These are phyloP conservation scores for Hystrix cristata DNA, from an alignment of 2,113 vertebrate species.

Conservation along the genomic window DNA sequence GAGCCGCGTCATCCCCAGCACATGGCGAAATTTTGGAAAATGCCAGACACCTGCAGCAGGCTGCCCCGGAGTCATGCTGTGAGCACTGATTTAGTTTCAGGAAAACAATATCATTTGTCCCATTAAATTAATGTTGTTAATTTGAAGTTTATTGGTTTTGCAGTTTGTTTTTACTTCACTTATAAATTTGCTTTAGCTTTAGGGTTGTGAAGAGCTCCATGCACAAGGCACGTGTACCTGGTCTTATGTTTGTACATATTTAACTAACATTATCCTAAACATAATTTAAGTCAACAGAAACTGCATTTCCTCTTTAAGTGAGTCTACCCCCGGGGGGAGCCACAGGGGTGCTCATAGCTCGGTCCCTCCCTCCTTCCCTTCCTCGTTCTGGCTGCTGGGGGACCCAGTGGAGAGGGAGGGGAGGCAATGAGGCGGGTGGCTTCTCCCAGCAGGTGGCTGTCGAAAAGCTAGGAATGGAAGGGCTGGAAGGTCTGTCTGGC, in stretches of 20 bases:
- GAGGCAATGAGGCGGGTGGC: not conserved
- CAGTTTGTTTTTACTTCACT: constrained; percentile 79
- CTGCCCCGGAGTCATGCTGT: not conserved
- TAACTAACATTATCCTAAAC: constrained; percentile 65
- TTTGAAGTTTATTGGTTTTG: constrained; percentile 81
- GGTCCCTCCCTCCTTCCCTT: too few relatives aligned
- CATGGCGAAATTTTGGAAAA: accelerated
- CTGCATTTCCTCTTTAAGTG: not conserved
- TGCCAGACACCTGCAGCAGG: not conserved
- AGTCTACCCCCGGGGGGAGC: not conserved
- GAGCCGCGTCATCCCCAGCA: not conserved
- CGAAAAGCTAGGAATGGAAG: not conserved
- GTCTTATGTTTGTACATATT: constrained; percentile 67
- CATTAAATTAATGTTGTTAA: constrained; percentile 81
- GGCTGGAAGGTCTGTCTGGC: not conserved
- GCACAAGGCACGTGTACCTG: not conserved
- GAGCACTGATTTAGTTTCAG: constrained; percentile 50
- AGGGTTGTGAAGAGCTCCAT: constrained; percentile 28
- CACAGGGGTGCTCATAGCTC: not conserved
- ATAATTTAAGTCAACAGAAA: constrained; percentile 51
- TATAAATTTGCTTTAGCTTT: constrained; percentile 76
- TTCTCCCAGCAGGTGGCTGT: not conserved
- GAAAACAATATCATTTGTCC: constrained; percentile 67
- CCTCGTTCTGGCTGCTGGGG: not conserved
- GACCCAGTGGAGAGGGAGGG: not conserved